Conservation (phyloP, 2,888 invertebrate genomes). For the Plutella xylostella region DNA sequence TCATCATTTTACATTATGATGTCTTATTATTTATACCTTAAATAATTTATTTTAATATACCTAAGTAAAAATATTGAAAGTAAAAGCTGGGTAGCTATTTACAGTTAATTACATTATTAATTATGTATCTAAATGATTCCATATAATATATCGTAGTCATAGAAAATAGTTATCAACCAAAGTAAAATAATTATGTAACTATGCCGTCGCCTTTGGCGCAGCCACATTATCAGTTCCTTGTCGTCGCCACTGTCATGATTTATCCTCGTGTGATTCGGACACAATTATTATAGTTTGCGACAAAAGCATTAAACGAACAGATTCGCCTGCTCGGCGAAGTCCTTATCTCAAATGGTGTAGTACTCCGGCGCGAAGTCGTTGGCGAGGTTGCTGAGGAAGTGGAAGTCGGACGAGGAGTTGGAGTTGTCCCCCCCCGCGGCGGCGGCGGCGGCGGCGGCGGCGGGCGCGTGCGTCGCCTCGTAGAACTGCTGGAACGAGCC, state of each 20-base stretch:
- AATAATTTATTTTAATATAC: constrained; percentile 2
- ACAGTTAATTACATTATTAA: constrained; percentile 49
- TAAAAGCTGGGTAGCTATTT: constrained; percentile 37
- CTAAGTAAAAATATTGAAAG: constrained; percentile 20
- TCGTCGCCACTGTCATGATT: constrained; percentile 16
- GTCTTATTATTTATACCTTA: background rate
- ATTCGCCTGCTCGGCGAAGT: constrained; percentile 65
- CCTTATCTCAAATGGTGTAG: constrained; percentile 75
- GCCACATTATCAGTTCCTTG: constrained; percentile 18
- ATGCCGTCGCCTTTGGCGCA: constrained; percentile 39
- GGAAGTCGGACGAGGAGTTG: constrained; percentile 94
- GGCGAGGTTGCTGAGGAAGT: constrained; percentile 91
- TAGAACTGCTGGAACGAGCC: constrained; percentile 80
- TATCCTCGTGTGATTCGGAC: constrained; percentile 13
- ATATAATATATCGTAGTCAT: constrained; percentile 1
- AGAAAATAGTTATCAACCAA: background rate
- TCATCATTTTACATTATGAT: too few relatives aligned
- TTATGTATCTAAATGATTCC: background rate
- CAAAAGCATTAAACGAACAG: constrained; percentile 50
- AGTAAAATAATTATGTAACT: too few relatives aligned
- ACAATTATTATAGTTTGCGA: constrained; percentile 9
- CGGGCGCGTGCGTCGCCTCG: constrained; percentile 61
- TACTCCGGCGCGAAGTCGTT: constrained; percentile 95
- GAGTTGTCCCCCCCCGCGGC: constrained; percentile 77
- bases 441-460: constrained; percentile 20